Evolutionary conservation across 2,888 invertebrate genomes (phyloP).

Genomic region (Helobdella robusta): DNA sequence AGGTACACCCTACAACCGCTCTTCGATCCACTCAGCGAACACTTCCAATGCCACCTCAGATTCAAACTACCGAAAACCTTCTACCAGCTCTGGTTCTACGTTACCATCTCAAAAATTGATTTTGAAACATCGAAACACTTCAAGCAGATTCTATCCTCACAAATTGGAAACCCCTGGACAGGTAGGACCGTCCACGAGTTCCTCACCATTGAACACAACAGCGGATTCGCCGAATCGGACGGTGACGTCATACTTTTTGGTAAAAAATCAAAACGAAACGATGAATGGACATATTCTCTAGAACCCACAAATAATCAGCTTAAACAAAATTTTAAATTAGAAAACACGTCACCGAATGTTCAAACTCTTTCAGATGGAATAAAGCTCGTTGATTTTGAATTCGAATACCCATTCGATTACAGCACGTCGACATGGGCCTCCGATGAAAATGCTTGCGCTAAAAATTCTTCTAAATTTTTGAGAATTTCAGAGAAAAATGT

Average conservation of each 20-base stretch:
- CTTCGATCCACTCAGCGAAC: slow-evolving; percentile 38
- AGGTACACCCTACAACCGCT: slow-evolving; percentile 44
- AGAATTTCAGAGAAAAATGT: background rate
- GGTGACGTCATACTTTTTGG: slow-evolving; percentile 30
- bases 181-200: slow-evolving; percentile 36
- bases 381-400: slow-evolving; percentile 34
- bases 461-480: slow-evolving; percentile 25
- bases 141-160: slow-evolving; percentile 30
- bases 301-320: too few species aligned
- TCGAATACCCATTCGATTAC: slow-evolving; percentile 39
- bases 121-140: slow-evolving; percentile 33
- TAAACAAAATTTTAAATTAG: slow-evolving; percentile 12
- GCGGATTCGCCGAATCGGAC: slow-evolving; percentile 36
- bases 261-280: background rate
- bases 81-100: slow-evolving; percentile 35
- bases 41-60: slow-evolving; percentile 33
- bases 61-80: slow-evolving; percentile 29
- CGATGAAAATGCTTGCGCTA: slow-evolving; percentile 22
- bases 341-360: background rate
- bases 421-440: slow-evolving; percentile 35
- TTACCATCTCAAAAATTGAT: slow-evolving; percentile 30
- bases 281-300: background rate
- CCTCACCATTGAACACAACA: slow-evolving; percentile 37
- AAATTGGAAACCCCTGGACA: slow-evolving; percentile 29
- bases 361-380: background rate